Evolutionary conservation across 2,888 invertebrate species (phyloP), one percentile per base, ranked within the genome.

Genomic region (Nemotelus nigrinus): DNA sequence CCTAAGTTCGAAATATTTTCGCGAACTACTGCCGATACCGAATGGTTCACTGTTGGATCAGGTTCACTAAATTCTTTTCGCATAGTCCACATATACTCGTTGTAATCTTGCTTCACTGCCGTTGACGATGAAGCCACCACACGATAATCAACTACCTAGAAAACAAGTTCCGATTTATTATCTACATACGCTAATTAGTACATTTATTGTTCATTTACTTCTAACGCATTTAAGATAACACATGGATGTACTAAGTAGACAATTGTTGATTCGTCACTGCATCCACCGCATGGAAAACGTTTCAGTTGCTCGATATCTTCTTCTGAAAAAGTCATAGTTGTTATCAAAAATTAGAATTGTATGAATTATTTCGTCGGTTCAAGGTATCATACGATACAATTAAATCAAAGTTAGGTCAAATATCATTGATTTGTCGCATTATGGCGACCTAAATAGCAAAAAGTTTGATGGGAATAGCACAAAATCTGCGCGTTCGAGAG

Each of bases 51-150:
- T 43, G 68, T 65, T 85, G 95, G 95, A 86, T 96, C 95, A 77
- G 94, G 95, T 83, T 94, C 94, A 60, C 92, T 89, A 86, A 95
- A 95, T 83, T 95, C 95, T 86, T 94, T 94, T 89, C 95, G 92
- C 94, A 96, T 94, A 87, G 96, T 96, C 96, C 96, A 96, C 93
- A 95, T 95, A 83, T 95, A 95, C 85, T 96, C 95, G 89, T 94
- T 94, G 85, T 94, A 94, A 85, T 95, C 94, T 87, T 94, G 94
- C 86, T 94, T 94, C 44, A 95, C 93, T 80, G 94, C 92, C 75
- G 94, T 94, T 77, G 94, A 94, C 80, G 95, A 94, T 25, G 95
- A 95, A 78, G 95, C 94, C 71, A 96, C 94, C 77, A 96, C 95
- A 88, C 94, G 93, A 87, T 95, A 96, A 71, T 95, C 95, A 82